Evolutionary conservation across 2,797 vertebrate genomes (phyloP).

Genomic region (Melanogrammus aeglefinus): DNA sequence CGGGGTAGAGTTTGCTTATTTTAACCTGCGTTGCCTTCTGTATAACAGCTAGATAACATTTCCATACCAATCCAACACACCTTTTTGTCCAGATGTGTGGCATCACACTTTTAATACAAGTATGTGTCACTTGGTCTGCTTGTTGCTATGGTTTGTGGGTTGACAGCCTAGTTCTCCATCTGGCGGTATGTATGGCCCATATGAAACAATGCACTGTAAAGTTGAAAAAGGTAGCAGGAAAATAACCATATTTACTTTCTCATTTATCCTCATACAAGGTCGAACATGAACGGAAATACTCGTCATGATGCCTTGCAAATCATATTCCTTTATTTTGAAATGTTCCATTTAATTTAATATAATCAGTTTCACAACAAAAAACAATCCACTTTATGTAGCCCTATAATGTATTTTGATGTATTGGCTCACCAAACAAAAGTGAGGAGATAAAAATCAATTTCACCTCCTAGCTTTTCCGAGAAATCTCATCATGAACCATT

Average conservation of each 20-base stretch:
- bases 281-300: neutral
- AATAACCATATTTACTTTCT: neutral
- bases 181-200: neutral
- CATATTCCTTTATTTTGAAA: neutral
- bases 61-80: neutral
- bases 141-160: neutral
- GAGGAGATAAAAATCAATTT: neutral
- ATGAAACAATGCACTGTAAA: neutral
- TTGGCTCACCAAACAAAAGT: neutral
- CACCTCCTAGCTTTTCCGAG: neutral
- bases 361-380: neutral
- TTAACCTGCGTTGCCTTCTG: neutral
- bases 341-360: neutral
- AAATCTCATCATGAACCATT: constrained; percentile 7
- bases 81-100: neutral
- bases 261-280: neutral
- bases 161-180: neutral
- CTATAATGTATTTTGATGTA: neutral
- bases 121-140: neutral
- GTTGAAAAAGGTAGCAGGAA: neutral
- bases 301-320: neutral
- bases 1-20: neutral
- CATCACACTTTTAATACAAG: neutral
- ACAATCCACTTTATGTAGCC: neutral
- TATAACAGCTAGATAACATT: neutral